phyloP scores from a whole-genome alignment of 2,113 vertebrate species.

The Morone saxatilis region DNA sequence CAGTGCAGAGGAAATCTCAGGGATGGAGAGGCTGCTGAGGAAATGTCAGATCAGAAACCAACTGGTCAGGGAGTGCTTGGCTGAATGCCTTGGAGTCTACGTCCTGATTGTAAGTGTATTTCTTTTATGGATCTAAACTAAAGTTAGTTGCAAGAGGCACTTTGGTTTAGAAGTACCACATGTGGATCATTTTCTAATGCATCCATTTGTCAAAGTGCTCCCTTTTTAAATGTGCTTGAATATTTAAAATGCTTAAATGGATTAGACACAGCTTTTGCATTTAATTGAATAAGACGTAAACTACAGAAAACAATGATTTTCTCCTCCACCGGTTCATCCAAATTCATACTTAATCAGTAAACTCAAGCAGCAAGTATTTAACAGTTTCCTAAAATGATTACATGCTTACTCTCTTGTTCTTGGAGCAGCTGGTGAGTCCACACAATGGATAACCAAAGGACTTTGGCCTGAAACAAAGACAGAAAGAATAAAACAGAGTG shows the following conservation, averaged over 20 bases:
- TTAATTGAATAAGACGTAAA: not conserved
- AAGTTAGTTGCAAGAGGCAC: not conserved
- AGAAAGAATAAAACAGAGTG: not conserved
- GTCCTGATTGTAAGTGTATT: conserved; percentile 80
- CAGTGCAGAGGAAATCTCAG: not conserved
- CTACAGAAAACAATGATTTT: not conserved
- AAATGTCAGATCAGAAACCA: conserved; percentile 74
- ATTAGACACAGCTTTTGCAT: not conserved
- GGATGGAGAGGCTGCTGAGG: conserved; percentile 80
- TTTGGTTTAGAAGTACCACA: not conserved
- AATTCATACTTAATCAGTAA: not conserved
- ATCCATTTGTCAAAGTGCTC: not conserved
- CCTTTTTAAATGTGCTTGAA: not conserved
- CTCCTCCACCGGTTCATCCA: not conserved
- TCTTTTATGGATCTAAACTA: not conserved
- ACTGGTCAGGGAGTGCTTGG: conserved; percentile 79
- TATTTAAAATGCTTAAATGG: not conserved
- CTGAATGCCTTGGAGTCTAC: conserved; percentile 82
- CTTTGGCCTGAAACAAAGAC: conserved; percentile 62
- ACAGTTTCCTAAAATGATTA: not conserved
- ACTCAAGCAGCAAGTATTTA: not conserved
- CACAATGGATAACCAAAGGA: conserved; percentile 64
- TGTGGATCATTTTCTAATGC: not conserved
- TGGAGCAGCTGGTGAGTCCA: conserved; percentile 14
- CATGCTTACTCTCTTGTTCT: conserved; percentile 2